Evolutionary conservation across 2,113 vertebrate genomes (phyloP).

Genomic region (Myotis yumanensis): DNA sequence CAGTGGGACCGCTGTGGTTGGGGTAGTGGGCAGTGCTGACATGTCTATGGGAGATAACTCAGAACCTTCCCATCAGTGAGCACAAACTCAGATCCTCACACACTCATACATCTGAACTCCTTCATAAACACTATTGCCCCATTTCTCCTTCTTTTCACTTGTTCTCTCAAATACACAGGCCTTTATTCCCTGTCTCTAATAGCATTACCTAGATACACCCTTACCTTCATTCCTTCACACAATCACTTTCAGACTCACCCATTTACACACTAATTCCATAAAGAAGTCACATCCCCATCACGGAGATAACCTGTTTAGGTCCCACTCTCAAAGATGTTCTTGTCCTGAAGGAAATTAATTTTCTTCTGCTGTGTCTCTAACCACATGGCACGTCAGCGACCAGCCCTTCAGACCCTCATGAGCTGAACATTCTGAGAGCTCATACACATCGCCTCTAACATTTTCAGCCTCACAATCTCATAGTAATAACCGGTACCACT

Average conservation of each 20-base stretch:
- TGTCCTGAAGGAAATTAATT: background rate
- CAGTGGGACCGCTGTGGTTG: background rate
- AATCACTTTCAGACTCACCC: background rate
- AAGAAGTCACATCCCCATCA: background rate
- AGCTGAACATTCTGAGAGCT: background rate
- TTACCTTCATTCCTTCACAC: background rate
- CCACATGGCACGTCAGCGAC: background rate
- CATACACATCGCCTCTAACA: background rate
- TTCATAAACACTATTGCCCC: background rate
- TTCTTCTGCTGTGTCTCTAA: background rate
- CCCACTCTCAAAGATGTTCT: background rate
- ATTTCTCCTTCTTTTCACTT: background rate
- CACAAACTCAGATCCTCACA: no score
- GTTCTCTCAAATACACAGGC: background rate
- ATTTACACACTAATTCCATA: background rate
- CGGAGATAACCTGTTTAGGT: background rate
- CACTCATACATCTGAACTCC: background rate
- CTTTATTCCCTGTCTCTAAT: background rate
- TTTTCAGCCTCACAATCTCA: background rate
- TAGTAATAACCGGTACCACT: accelerated
- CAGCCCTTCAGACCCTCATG: background rate
- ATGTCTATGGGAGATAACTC: background rate
- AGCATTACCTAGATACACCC: no score
- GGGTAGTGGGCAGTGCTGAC: background rate
- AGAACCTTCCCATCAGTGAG: background rate